A percentile compares a stretch with the other conserved stretches of the same genome.
phyloP scores from a whole-genome alignment of 2,888 invertebrate species.

The Drosophila anomelani region DNA sequence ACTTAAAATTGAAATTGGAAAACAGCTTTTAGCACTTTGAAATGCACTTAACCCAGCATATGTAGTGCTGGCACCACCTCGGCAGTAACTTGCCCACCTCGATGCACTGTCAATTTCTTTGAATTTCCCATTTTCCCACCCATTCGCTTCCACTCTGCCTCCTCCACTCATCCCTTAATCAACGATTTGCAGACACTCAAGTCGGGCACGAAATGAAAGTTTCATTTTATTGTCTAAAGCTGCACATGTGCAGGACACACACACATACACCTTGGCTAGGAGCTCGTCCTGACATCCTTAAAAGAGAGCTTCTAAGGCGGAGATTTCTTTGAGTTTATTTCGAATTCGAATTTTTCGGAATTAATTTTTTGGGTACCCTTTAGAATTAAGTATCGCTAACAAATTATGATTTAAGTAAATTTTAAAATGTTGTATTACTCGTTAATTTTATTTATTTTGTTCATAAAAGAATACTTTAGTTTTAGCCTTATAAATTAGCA shows the following conservation, averaged over 20 bases:
- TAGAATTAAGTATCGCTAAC: too few relatives aligned
- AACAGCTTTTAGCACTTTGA: conserved; percentile 11
- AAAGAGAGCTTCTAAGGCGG: not conserved
- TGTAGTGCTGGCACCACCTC: not conserved
- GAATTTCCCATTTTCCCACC: conserved; percentile 7
- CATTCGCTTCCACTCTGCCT: not conserved
- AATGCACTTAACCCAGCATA: conserved; percentile 3
- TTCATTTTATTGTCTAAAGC: conserved; percentile 34
- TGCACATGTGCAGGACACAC: conserved; percentile 30
- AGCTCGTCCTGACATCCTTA: not conserved
- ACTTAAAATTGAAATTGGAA: not conserved
- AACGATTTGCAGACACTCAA: conserved; percentile 36
- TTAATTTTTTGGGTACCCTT: not conserved
- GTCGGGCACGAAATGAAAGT: conserved; percentile 26
- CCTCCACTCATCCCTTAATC: conserved; percentile 20
- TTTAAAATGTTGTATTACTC: too few relatives aligned
- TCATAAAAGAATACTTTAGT: too few relatives aligned
- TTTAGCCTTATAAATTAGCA: too few relatives aligned
- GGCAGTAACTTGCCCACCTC: not conserved
- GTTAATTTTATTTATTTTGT: too few relatives aligned
- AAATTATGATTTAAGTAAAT: too few relatives aligned
- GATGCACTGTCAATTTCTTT: conserved; percentile 28
- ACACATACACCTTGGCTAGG: not conserved
- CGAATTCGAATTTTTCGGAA: not conserved
- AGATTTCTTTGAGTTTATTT: conserved; percentile 16